Evolutionary conservation across 2,888 invertebrate genomes (phyloP).

Genomic region (Eilema depressum): DNA sequence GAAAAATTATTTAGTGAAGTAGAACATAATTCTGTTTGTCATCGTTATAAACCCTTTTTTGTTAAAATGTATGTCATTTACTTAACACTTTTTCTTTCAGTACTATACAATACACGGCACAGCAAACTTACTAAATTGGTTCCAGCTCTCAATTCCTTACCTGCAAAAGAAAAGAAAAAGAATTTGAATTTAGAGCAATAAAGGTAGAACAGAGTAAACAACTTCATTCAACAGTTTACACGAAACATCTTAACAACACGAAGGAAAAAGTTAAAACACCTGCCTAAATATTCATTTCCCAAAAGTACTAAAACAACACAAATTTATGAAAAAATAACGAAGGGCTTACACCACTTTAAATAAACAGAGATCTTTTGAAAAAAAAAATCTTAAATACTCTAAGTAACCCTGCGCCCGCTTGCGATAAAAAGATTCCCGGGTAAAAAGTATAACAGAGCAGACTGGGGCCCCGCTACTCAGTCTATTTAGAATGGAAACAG

Average conservation of each 20-base stretch:
- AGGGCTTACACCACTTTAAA: conserved; percentile 47
- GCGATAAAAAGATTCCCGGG: conserved; percentile 35
- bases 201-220: conserved; percentile 28
- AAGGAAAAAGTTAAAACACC: conserved; percentile 29
- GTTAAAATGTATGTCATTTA: not conserved
- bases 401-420: conserved; percentile 50
- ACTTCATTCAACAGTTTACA: conserved; percentile 31
- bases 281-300: conserved; percentile 45
- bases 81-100: not conserved
- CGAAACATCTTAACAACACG: conserved; percentile 27
- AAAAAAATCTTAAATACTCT: conserved; percentile 53
- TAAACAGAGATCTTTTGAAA: conserved; percentile 45
- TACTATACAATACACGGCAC: not conserved
- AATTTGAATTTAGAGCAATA: conserved; percentile 7
- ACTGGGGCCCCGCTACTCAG: conserved; percentile 41
- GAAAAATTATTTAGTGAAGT: no score
- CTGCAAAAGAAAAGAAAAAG: conserved; percentile 19
- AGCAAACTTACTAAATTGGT: not conserved
- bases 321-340: conserved; percentile 49
- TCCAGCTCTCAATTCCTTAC: conserved; percentile 7
- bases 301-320: conserved; percentile 42
- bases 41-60: not conserved
- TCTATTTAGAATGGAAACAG: conserved; percentile 63
- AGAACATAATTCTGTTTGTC: no score
- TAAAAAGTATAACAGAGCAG: conserved; percentile 41